Conservation (phyloP, 2,888 invertebrate species). For the Eilema depressum region DNA sequence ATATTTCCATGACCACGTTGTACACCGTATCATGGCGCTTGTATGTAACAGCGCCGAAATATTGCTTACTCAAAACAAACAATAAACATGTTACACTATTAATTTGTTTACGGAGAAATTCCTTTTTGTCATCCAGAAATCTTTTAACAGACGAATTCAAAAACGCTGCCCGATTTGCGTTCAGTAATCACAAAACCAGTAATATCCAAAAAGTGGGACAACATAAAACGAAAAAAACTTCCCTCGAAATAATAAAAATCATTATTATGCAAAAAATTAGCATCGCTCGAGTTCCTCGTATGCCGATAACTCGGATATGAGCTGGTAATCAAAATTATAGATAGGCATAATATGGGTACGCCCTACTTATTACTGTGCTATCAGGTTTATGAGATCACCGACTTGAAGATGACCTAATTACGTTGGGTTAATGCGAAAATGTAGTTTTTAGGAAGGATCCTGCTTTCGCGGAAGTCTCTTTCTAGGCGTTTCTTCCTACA, state of each 20-base stretch:
- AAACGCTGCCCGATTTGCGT: too few species aligned
- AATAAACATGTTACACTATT: too few species aligned
- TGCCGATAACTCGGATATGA: background rate
- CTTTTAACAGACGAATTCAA: too few species aligned
- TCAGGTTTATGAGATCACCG: constrained; percentile 14
- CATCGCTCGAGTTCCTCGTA: background rate
- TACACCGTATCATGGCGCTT: too few species aligned
- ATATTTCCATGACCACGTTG: too few species aligned
- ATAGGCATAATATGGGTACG: background rate
- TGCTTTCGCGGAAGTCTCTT: background rate
- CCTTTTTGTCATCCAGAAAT: too few species aligned
- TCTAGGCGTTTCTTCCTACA: background rate
- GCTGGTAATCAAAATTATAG: background rate
- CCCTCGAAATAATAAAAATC: background rate
- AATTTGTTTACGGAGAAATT: too few species aligned
- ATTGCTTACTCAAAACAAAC: too few species aligned
- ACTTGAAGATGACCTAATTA: constrained; percentile 5
- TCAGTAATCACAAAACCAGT: too few species aligned
- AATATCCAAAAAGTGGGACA: background rate
- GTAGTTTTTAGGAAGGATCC: background rate
- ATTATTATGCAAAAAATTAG: background rate
- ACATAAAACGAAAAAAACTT: background rate
- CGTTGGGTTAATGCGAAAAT: background rate
- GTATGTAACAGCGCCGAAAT: too few species aligned
- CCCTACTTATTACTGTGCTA: constrained; percentile 6